Conservation (phyloP, 2,113 vertebrate genomes). For the Balaeniceps rex region DNA sequence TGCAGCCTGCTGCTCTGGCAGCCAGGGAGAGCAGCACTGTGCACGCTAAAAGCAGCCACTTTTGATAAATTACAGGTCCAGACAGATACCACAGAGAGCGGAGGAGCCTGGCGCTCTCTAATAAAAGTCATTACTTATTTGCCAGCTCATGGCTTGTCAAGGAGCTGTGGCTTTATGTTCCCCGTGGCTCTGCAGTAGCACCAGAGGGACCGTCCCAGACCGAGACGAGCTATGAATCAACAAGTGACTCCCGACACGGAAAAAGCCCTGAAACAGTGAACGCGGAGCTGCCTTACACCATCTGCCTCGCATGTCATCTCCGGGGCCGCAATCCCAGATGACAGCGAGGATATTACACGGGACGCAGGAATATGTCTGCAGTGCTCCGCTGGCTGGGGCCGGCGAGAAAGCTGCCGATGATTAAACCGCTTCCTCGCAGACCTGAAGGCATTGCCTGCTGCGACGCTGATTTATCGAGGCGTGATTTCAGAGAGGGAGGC, state of each 20-base stretch:
- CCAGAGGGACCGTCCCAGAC: background rate
- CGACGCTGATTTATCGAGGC: fast-evolving
- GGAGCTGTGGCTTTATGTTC: background rate
- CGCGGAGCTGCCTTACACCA: background rate
- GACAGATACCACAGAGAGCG: no score
- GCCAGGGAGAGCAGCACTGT: background rate
- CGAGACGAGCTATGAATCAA: background rate
- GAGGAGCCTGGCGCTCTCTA: background rate
- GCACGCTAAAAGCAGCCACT: background rate
- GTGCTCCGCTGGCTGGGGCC: background rate
- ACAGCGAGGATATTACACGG: background rate
- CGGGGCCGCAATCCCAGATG: background rate
- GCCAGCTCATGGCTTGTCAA: background rate
- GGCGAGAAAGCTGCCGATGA: background rate
- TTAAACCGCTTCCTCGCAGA: background rate
- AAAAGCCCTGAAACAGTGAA: background rate
- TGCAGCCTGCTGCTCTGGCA: background rate
- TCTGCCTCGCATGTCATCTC: background rate
- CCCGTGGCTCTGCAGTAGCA: background rate
- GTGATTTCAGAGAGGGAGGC: background rate
- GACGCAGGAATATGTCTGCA: background rate
- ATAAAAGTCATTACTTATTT: background rate
- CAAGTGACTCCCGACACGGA: fast-evolving
- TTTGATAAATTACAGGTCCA: background rate
- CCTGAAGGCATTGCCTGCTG: background rate